These are phyloP conservation scores for Pristionchus japonicus DNA, from an alignment of 2,888 invertebrate species.

Conservation along the genomic window DNA sequence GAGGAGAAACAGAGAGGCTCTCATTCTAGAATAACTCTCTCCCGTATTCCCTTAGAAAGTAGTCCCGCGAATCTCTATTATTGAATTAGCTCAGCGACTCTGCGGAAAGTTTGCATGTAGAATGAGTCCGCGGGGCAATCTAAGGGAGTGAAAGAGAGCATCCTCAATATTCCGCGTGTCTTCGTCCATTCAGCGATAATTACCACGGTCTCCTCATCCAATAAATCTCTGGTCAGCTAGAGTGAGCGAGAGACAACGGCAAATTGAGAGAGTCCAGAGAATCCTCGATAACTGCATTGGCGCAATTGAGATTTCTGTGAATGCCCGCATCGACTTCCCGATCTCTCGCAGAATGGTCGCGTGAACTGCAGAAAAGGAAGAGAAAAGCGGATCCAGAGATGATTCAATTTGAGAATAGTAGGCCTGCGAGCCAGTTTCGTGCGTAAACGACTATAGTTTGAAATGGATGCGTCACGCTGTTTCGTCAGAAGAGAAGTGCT, in stretches of 20 bases:
- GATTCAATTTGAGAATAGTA: not conserved
- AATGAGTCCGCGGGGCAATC: not conserved
- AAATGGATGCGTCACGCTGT: not conserved
- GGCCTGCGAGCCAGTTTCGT: not conserved
- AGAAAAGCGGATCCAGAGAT: not conserved
- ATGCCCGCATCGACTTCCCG: not conserved
- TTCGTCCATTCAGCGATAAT: not conserved
- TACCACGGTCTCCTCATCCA: not conserved
- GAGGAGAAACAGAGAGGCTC: not conserved
- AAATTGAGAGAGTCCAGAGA: not conserved
- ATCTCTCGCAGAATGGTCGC: not conserved
- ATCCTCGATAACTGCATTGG: not conserved
- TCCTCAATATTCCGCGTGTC: conserved; percentile 12
- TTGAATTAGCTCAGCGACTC: conserved; percentile 21
- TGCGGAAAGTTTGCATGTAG: conserved; percentile 28
- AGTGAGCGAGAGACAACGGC: not conserved
- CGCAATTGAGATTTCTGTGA: not conserved
- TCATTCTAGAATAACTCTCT: not conserved
- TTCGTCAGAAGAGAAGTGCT: not conserved
- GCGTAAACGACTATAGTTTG: not conserved
- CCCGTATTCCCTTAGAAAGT: not conserved
- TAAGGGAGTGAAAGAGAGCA: not conserved
- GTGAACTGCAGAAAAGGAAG: not conserved
- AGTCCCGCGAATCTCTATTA: conserved; percentile 22
- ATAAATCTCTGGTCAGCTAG: not conserved